Evolutionary conservation across 1,140 invertebrate genomes (phyloP).

Genomic region (Bombus terrestris): DNA sequence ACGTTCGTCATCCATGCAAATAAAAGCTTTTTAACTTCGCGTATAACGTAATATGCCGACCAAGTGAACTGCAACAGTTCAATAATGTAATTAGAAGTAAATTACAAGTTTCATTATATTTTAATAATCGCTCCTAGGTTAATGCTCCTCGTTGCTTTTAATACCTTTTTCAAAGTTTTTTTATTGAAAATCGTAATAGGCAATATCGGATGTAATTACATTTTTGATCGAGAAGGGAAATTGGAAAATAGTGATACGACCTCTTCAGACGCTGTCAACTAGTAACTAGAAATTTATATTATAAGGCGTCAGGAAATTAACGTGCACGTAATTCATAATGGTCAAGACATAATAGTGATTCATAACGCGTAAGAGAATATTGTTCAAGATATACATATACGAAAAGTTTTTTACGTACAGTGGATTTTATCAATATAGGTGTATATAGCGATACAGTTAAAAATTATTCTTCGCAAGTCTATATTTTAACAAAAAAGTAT

Average conservation of each 20-base stretch:
- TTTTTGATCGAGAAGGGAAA: neutral
- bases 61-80: neutral
- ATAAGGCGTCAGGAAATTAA: neutral
- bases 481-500: neutral
- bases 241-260: neutral
- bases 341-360: too few relatives aligned
- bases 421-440: neutral
- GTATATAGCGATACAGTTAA: neutral
- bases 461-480: neutral
- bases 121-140: neutral
- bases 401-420: neutral
- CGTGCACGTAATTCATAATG: neutral
- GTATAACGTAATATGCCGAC: neutral
- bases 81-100: neutral
- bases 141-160: neutral
- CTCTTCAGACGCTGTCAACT: neutral
- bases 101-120: neutral
- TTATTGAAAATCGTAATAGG: neutral
- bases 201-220: conserved; percentile 16
- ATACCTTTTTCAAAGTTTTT: neutral
- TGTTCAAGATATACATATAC: neutral
- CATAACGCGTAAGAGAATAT: neutral
- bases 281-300: neutral
- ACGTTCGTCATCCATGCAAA: neutral
- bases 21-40: conserved; percentile 5